Evolutionary conservation across 2,113 vertebrate genomes (phyloP), one percentile per base, ranked within the genome.

Genomic region (Junco hyemalis): DNA sequence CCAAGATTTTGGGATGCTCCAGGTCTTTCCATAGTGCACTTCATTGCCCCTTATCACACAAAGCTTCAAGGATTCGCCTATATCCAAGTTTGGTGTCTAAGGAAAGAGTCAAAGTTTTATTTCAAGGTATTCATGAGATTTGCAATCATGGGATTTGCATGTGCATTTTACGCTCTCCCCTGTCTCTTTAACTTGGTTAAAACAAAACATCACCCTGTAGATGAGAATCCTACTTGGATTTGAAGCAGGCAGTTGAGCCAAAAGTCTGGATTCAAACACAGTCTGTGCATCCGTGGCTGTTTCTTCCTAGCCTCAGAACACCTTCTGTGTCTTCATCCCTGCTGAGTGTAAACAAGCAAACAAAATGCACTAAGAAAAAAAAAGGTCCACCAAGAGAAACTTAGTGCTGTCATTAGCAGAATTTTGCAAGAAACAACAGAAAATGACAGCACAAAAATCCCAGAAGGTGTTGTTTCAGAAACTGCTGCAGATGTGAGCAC

Each of bases 371-470:
- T 6, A 57, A 57, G 50, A 45, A 47, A 20, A 17, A 48, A 50
- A 74, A 22, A 22, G 11, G 12, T 3, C 12, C 29, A 79, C 25
- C 21, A 80, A 44, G 40, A 89, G 36, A 86, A 83, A 63, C 44
- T 45, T 66, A 53, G 29, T 8, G 1, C 29, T 92, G n/a, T 81
- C 44, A 78, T 88, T 66, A 82, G 26, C 45, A 86, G 72, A 86
- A 74, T 44, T 79, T 86, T 82, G 5, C 70, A 50, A 72, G 73
- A 70, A 92, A 80, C 31, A 60, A 66, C 0, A 0, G 47, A 51
- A 74, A 84, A 74, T 85, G 84, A 89, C 81, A 95, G n/a, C 63
- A 51, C 77, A 71, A 35, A 95, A 79, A 79, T 89, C 91, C 93
- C 91, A 57, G 24, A 86, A 76, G 60, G 8, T 60, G 9, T 14